Evolutionary conservation across 2,113 vertebrate species (phyloP).

Genomic region (Aegithalos caudatus): DNA sequence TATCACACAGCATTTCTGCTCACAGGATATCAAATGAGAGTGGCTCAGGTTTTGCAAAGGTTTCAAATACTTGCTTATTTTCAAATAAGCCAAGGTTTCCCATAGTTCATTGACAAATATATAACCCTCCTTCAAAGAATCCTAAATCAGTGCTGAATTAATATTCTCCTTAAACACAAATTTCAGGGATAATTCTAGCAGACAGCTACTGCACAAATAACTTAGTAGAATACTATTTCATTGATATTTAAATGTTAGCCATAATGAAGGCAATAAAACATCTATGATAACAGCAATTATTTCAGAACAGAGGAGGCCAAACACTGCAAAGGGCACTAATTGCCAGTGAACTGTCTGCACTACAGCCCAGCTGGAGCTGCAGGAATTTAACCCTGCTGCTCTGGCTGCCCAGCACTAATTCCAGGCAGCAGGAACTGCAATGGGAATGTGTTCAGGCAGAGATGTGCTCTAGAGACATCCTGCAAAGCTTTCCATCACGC

Average conservation of each 20-base stretch:
- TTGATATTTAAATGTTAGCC: slow-evolving; percentile 75
- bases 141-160: not conserved
- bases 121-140: not conserved
- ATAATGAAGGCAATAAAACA: slow-evolving; percentile 75
- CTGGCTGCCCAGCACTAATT: not conserved
- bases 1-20: not conserved
- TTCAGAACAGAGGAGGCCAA: slow-evolving; percentile 63
- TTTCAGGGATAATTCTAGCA: slow-evolving; percentile 5
- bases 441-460: fast-evolving
- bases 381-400: not conserved
- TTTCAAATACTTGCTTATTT: not conserved
- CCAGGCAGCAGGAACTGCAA: not conserved
- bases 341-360: not conserved
- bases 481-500: not conserved
- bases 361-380: not conserved
- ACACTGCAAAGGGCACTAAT: slow-evolving; percentile 49
- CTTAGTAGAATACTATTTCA: slow-evolving; percentile 65
- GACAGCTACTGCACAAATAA: slow-evolving; percentile 44
- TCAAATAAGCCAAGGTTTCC: not conserved
- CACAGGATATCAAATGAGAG: not conserved
- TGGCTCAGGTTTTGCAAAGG: not conserved
- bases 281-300: slow-evolving; percentile 74
- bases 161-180: not conserved
- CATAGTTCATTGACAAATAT: not conserved
- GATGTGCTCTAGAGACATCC: not conserved